A percentile compares a stretch with the other conserved stretches of the same genome.
Evolutionary conservation across 2,888 invertebrate species (phyloP).

Genomic region (Schrankia costaestrigalis): DNA sequence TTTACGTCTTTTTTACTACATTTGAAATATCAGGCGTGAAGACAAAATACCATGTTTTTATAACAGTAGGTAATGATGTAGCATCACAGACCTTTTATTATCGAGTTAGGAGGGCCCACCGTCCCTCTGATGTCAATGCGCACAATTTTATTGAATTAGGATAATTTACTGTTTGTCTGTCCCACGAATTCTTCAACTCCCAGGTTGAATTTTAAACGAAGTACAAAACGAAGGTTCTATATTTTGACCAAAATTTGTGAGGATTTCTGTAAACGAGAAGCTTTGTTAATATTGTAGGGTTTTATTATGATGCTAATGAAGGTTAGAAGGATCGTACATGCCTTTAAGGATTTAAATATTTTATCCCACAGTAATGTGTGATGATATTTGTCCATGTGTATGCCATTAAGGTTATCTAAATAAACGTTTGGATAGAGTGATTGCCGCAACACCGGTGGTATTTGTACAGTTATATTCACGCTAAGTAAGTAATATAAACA

Average conservation of each 20-base stretch:
- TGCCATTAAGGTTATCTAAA: too few relatives aligned
- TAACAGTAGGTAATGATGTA: conserved; percentile 42
- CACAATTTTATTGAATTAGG: conserved; percentile 58
- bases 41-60: conserved; percentile 37
- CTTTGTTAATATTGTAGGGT: conserved; percentile 8
- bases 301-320: conserved; percentile 11
- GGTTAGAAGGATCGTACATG: conserved; percentile 12
- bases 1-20: conserved; percentile 2
- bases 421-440: too few relatives aligned
- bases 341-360: too few relatives aligned
- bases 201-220: conserved; percentile 20
- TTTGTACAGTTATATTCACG: too few relatives aligned
- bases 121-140: conserved; percentile 35
- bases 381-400: too few relatives aligned
- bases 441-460: too few relatives aligned
- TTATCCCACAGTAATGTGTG: too few relatives aligned
- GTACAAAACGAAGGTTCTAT: conserved; percentile 18
- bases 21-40: conserved; percentile 21
- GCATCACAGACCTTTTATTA: conserved; percentile 57
- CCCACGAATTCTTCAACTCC: conserved; percentile 34
- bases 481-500: too few relatives aligned
- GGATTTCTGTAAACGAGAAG: conserved; percentile 9
- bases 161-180: conserved; percentile 63
- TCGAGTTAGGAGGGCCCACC: conserved; percentile 49
- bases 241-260: conserved; percentile 9